Base-by-base conservation (phyloP, 2,888 invertebrate species). In the Melolontha melolontha region DNA sequence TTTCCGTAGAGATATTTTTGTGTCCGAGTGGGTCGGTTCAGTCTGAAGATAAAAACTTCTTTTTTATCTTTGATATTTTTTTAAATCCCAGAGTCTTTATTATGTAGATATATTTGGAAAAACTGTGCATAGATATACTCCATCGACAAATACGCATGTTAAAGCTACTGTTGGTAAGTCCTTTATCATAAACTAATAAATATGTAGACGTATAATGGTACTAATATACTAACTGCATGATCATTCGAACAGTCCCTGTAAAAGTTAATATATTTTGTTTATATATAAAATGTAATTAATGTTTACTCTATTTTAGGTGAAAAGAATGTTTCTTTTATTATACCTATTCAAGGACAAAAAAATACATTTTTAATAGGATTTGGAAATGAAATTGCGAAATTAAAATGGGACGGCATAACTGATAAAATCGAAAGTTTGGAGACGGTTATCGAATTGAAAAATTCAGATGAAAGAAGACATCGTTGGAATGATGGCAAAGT, bases 401-500 rank as follows among this genome's bases (percentile, higher is more conserved):
- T 92, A 14, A 79, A 82, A 72, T 92, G 92, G 92, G 85, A 87
- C 77, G 90, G 91, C 0, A 75, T 79, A 1, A 83, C 85, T 5
- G 79, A 84, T 70, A 83, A 82, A 55, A 77, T 84, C 5, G 84
- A 83, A 40, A 81, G 86, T 5, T 75, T 86, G 0, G 81, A 84
- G 22, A 78, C 78, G 0, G 74, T 91, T 1, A 83, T 84, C 0
- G 86, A 87, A 71, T 86, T 91, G 5, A 88, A 87, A 76, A 77
- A 80, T 5, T 86, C 87, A 69, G 84, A 84, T 40, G 50, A 62
- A 49, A 14, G 47, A 11, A 12, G 41, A 22, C 34, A 65, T 16
- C 27, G 40, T 27, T 65, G 51, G 77, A 93, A 93, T 75, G 93
- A 93, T 76, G 92, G 88, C 29, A 93, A 93, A 81, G 90, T 90